Evolutionary conservation across 2,113 vertebrate genomes (phyloP).

Genomic region (Dolichotis patagonum): DNA sequence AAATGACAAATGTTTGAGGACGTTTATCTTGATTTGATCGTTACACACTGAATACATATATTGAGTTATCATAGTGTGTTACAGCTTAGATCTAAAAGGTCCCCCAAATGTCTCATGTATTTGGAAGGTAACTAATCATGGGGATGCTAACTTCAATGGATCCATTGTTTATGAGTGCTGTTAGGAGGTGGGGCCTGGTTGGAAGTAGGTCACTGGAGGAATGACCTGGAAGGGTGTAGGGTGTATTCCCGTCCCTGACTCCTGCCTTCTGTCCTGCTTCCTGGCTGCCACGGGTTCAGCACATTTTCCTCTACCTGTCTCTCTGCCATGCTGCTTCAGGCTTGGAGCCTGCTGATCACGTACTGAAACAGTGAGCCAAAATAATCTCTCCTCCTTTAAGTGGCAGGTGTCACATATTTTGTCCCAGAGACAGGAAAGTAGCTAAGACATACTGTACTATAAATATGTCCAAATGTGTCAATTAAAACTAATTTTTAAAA

Average conservation of each 20-base stretch:
- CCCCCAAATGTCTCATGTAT: background rate
- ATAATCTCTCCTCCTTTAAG: background rate
- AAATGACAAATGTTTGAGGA: background rate
- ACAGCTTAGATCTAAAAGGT: background rate
- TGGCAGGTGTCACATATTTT: background rate
- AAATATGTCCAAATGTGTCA: background rate
- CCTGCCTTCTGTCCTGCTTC: background rate
- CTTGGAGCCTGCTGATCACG: background rate
- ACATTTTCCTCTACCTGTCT: background rate
- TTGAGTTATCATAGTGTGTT: background rate
- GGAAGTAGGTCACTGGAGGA: background rate
- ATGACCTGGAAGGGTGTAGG: background rate
- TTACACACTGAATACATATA: background rate
- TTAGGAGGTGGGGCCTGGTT: background rate
- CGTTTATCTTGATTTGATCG: background rate
- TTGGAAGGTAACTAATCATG: background rate
- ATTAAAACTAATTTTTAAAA: background rate
- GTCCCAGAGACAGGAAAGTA: background rate
- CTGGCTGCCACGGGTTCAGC: background rate
- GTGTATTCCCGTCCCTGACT: background rate
- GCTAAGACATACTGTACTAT: background rate
- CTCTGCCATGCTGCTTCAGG: background rate
- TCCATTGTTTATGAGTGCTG: background rate
- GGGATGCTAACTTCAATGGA: background rate
- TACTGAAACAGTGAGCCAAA: background rate